phyloP scores from a whole-genome alignment of 1,140 invertebrate species.

The Phthorimaea operculella region DNA sequence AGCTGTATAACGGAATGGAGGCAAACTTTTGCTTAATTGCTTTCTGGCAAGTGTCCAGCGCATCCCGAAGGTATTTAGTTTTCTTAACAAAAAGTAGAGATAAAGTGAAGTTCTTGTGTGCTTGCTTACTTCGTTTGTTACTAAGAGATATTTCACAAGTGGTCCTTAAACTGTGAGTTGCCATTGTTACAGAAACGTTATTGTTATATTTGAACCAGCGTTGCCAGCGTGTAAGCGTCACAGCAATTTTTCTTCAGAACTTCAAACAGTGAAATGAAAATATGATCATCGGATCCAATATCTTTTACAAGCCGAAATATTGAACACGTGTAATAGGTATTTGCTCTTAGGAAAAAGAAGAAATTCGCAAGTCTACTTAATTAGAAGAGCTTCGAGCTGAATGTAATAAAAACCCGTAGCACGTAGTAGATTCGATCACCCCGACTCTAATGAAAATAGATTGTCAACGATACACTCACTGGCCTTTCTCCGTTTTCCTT shows the following conservation, averaged over 20 bases:
- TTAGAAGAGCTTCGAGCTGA: not conserved
- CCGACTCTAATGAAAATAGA: slow-evolving; percentile 3
- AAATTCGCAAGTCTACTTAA: not conserved
- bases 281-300: too few species aligned
- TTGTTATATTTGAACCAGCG: too few species aligned
- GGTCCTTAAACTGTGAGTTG: too few species aligned
- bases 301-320: too few species aligned
- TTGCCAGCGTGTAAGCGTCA: too few species aligned
- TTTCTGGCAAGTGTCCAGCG: not conserved
- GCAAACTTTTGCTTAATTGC: slow-evolving; percentile 4
- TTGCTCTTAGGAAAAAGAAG: not conserved
- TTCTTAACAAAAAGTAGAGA: not conserved
- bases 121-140: not conserved
- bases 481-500: not conserved
- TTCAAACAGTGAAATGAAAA: too few species aligned
- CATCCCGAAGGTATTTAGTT: not conserved
- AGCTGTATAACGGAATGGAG: not conserved
- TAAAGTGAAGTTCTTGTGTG: not conserved
- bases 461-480: not conserved
- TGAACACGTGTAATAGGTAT: not conserved
- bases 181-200: too few species aligned
- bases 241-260: too few species aligned
- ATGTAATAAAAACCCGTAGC: not conserved
- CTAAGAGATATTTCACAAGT: too few species aligned
- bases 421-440: slow-evolving; percentile 1